Base-by-base conservation (phyloP, 2,888 invertebrate species). In the Cacoxenus indagator region DNA sequence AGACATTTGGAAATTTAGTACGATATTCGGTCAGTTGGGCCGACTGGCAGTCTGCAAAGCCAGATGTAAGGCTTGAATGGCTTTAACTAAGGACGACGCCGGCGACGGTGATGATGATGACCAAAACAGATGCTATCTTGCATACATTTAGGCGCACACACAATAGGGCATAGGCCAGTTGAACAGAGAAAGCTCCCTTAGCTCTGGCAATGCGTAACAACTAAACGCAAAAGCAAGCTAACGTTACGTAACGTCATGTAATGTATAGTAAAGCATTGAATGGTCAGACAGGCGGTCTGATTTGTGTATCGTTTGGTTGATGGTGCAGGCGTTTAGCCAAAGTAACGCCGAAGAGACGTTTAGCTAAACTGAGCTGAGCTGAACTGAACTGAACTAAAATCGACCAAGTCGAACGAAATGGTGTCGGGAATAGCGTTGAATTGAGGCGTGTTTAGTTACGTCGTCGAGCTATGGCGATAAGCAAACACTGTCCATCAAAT, bases 91-190 rank as follows among this genome's bases (percentile, higher is more conserved):
- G 24, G 55, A 55, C 55, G 26, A 55, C 55, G 55, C 26, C n/a
- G 55, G 11, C 26, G 24, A 55, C 37, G 59, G 11, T 22, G 59
- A 9, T 31, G 31, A 37, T 77, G 59, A 80, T 77, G 79, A 80
- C 77, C 77, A 82, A 81, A 82, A 82, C 81, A 80, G 82, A 80
- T 82, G 79, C 77, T 82, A 82, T 82, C 82, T 74, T 75, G 81
- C 80, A 80, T 82, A 80, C 76, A 76, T 80, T 80, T 76, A 74
- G 80, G 73, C 76, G 69, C 72, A 70, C 65, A 70, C n/a, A n/a
- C 71, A 62, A 54, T 48, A 64, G 65, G 69, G 61, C 55, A 55
- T 14, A 55, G 55, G 55, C 55, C 55, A 55, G n/a, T 2, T 8
- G 55, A 4, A n/a, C 27, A 55, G 22, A 27, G 26, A 48, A 17